These are phyloP conservation scores for Nestor notabilis DNA, from an alignment of 2,113 vertebrate species.

Conservation along the genomic window DNA sequence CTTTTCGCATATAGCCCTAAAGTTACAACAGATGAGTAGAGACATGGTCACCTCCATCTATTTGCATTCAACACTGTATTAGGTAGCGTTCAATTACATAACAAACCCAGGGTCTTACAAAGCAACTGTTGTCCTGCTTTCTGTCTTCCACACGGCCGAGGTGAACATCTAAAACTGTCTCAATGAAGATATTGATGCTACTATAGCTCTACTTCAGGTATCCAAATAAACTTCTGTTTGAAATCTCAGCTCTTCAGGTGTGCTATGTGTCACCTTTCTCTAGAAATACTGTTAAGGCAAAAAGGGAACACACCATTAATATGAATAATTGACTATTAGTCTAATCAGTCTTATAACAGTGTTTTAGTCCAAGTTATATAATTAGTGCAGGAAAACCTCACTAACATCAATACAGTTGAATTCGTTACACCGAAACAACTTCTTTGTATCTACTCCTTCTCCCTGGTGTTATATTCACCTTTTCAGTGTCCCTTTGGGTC, in stretches of 20 bases:
- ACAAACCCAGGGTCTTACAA: background rate
- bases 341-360: background rate
- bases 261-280: background rate
- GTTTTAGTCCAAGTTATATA: background rate
- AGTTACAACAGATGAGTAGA: background rate
- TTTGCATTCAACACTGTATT: background rate
- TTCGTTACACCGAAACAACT: background rate
- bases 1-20: background rate
- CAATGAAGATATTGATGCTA: background rate
- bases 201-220: background rate
- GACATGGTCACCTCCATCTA: background rate
- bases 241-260: background rate
- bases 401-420: background rate
- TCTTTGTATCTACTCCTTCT: background rate
- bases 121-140: background rate
- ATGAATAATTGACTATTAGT: background rate
- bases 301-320: background rate
- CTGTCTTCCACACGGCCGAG: accelerated
- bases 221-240: background rate
- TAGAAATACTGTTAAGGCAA: background rate
- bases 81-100: background rate
- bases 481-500: background rate
- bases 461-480: background rate
- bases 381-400: background rate
- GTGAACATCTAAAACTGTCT: background rate